Base-by-base conservation (phyloP, 2,888 invertebrate genomes). In the Metellina segmentata region DNA sequence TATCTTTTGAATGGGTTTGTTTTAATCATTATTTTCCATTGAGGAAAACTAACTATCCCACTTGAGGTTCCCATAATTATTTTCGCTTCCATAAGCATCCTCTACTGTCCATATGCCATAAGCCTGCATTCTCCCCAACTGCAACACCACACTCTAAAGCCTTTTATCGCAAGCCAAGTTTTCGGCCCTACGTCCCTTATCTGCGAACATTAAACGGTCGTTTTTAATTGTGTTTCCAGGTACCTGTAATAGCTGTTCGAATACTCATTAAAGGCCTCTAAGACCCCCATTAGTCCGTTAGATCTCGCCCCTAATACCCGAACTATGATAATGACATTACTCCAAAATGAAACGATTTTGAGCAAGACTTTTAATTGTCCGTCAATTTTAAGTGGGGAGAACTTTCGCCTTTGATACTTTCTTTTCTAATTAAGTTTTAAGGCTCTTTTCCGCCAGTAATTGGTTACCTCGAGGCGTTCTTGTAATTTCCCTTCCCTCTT, bases 401-500 rank as follows among this genome's bases (percentile, higher is more conserved):
- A 8, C 75, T n/a, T 52, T 52, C 78, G 51, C 34, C 72, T 51
- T 52, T 83, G 52, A 74, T 83, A 74, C 53, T 85, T 83, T 74
- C 74, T 61, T 9, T 85, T 75, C 83, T 85, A 85, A 85, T 85
- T 85, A 75, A 85, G 83, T 85, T 74, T 83, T 74, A 83, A 83
- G 72, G 83, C 53, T 52, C 61, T 72, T 53, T 83, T n/a, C 34
- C 48, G 13, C 16, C 61, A 16, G 72, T 83, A 85, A 75, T 75
- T 85, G 70, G 75, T 85, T 85, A 52, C 20, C 53, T 20, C 20
- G 9, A 51, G 52, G 51, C 16, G 7, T 19, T 69, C 51, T 85
- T 85, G 72, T 74, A 52, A 53, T 53, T 75, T 9, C 19, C 20
- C 52, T 74, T 51, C 16, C 13, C 51, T 53, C 49, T 61, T 20